Evolutionary conservation across 2,888 invertebrate genomes (phyloP), one percentile per base, ranked within the genome.

Genomic region (Mylabris sibirica): DNA sequence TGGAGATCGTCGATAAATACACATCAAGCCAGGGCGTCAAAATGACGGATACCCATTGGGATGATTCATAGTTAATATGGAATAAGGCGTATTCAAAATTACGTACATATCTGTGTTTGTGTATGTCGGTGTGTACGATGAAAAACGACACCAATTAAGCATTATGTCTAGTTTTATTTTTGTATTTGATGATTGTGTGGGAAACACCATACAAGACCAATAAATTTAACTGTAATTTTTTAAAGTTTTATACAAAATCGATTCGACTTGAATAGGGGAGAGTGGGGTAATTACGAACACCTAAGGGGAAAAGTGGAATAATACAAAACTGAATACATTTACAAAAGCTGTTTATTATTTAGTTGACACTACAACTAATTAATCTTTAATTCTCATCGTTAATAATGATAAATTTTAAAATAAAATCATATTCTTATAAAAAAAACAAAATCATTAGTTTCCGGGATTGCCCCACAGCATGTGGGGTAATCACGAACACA

Each of bases 41-140:
- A 74, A 69, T 74, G 74, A 74, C 74, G 71, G 71, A 74, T 74
- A 71, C 74, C 73, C 73, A 65, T 44, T 60, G 73, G 74, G 73
- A 72, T 74, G 74, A 74, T 73, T 74, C 74, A 74, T 74, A 72
- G 73, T 71, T 72, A 72, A 69, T 67, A 65, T 65, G 71, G 68
- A 72, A 69, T 69, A 71, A n/a, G 70, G 65, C 72, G 72, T 67
- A 72, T 74, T 72, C 67, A 66, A 35, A 57, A 26, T 20, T 60
- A n/a, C 61, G 67, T 64, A 59, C 61, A 57, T 44, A 57, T 66
- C 61, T 62, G 30, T 30, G 30, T 30, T 30, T 30, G 30, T 30
- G 30, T 30, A 53, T 57, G 35, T 63, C 64, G 60, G 34, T 14
- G 11, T 57, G 20, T 57, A 41, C 38, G n/a, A 34, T 53, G 60